Conservation (phyloP, 2,888 invertebrate genomes). For the Cantharis nigra region DNA sequence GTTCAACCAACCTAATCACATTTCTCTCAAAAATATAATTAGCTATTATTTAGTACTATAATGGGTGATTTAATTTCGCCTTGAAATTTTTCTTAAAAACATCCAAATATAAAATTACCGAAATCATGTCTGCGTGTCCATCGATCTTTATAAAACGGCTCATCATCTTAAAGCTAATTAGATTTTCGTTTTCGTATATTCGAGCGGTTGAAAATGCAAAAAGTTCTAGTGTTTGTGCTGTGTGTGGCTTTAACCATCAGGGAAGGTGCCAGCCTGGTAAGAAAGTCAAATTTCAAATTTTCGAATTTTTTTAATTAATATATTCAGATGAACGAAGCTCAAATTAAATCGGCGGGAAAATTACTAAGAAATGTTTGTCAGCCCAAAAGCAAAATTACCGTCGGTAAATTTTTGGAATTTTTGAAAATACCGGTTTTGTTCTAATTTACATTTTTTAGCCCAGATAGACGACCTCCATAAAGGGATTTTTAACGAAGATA, state of each 20-base stretch:
- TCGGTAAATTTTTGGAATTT: conserved; percentile 54
- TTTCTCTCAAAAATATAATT: neutral
- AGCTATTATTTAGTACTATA: neutral
- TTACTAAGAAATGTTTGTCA: conserved; percentile 66
- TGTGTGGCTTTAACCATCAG: neutral
- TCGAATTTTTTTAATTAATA: neutral
- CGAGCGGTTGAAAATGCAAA: neutral
- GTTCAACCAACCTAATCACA: neutral
- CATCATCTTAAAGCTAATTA: neutral
- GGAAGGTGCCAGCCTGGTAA: neutral
- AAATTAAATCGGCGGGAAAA: conserved; percentile 64
- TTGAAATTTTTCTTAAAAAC: neutral
- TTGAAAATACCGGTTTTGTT: conserved; percentile 9
- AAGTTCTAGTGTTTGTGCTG: neutral
- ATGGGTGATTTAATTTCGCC: neutral
- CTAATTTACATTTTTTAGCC: conserved; percentile 10
- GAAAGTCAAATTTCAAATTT: neutral
- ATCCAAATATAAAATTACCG: neutral
- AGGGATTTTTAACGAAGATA: neutral
- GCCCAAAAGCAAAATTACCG: conserved; percentile 62
- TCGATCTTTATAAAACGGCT: neutral
- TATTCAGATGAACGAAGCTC: conserved; percentile 54
- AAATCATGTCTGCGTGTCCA: neutral
- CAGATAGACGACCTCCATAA: conserved; percentile 4
- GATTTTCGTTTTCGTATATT: neutral